phyloP scores from a whole-genome alignment of 2,797 vertebrate genomes.

The Capromys pilorides region DNA sequence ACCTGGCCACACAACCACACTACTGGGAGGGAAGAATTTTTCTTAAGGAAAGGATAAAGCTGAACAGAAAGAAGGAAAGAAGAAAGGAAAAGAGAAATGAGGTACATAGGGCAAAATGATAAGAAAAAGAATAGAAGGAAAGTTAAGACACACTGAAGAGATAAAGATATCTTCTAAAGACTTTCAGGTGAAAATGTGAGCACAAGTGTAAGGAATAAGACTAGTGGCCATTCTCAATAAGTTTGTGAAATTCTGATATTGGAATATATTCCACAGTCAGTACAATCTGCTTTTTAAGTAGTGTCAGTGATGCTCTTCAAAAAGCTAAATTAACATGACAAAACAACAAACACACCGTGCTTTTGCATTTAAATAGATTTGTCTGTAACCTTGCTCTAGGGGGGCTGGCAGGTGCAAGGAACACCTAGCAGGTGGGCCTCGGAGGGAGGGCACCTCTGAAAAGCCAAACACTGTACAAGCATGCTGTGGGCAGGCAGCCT shows the following conservation, averaged over 20 bases:
- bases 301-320: neutral
- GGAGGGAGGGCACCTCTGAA: neutral
- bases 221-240: neutral
- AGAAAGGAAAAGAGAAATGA: neutral
- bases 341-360: neutral
- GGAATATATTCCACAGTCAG: neutral
- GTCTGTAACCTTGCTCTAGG: neutral
- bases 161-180: neutral
- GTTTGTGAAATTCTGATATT: neutral
- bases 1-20: neutral
- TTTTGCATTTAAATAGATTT: neutral
- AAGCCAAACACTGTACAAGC: neutral
- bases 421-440: too few species aligned
- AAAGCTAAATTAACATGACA: neutral
- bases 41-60: neutral
- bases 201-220: neutral
- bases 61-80: neutral
- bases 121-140: neutral
- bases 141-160: neutral
- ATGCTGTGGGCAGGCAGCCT: neutral
- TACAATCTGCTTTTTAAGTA: neutral
- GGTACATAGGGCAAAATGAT: neutral
- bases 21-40: neutral
- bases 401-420: too few species aligned
- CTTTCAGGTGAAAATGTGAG: rapidly evolving